Evolutionary conservation across 2,113 vertebrate genomes (phyloP).

Genomic region (Melospiza georgiana): DNA sequence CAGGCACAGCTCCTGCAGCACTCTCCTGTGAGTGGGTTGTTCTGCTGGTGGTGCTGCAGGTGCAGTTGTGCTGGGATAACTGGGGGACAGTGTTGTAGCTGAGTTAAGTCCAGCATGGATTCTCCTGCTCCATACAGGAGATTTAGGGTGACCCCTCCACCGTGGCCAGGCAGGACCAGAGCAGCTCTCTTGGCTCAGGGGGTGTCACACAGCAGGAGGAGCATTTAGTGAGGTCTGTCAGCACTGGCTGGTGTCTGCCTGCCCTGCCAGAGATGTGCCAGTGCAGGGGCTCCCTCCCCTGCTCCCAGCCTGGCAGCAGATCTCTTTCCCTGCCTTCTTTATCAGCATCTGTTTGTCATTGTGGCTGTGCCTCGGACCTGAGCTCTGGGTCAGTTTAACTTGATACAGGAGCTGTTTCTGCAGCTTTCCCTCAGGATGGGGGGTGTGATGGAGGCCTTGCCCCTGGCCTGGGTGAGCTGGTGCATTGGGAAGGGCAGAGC

Average conservation of each 20-base stretch:
- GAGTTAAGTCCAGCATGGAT: accelerated
- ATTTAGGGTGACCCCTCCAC: not conserved
- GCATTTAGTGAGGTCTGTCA: not conserved
- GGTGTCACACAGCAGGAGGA: not conserved
- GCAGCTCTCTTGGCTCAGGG: not conserved
- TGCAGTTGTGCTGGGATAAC: not conserved
- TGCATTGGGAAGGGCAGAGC: not conserved
- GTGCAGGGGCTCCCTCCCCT: not conserved
- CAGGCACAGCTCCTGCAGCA: not conserved
- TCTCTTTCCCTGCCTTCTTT: not conserved
- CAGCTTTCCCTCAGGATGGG: not conserved
- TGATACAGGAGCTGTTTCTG: not conserved
- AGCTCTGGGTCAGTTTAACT: not conserved
- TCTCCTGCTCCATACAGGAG: not conserved
- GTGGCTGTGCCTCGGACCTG: not conserved
- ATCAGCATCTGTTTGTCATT: accelerated
- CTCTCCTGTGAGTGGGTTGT: not conserved
- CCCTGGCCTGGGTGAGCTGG: not conserved
- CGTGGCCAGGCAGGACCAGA: not conserved
- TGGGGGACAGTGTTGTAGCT: not conserved
- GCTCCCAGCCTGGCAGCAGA: not conserved
- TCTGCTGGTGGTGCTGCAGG: not conserved
- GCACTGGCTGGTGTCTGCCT: not conserved
- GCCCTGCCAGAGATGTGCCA: not conserved
- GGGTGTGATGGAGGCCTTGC: not conserved